These are phyloP conservation scores for Pseudochromis fuscus DNA, from an alignment of 2,797 vertebrate species.

Conservation along the genomic window DNA sequence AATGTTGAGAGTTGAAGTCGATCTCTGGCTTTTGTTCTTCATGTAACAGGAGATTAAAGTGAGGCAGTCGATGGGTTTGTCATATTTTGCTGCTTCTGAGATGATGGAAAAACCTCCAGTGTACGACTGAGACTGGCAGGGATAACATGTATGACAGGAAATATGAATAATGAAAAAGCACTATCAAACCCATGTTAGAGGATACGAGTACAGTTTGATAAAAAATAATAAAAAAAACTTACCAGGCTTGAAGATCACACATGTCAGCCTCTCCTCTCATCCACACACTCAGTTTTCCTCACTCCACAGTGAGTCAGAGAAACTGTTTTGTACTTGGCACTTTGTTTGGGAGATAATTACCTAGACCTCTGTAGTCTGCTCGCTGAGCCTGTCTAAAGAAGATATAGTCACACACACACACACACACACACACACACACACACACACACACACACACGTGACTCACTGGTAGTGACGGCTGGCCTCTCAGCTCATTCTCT, in stretches of 20 bases:
- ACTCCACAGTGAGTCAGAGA: slow-evolving; percentile 7
- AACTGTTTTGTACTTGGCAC: slow-evolving; percentile 48
- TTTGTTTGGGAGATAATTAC: slow-evolving; percentile 67
- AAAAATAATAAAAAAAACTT: neutral
- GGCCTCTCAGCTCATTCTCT: slow-evolving; percentile 97
- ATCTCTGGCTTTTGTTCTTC: neutral
- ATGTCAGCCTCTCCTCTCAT: neutral
- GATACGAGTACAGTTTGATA: too few relatives aligned
- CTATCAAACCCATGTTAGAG: neutral
- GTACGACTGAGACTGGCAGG: too few relatives aligned
- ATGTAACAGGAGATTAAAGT: neutral
- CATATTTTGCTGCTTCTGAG: neutral
- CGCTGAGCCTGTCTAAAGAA: slow-evolving; percentile 42
- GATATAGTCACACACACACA: slow-evolving; percentile 24
- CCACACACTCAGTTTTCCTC: neutral
- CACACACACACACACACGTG: slow-evolving; percentile 19
- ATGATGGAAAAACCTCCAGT: neutral
- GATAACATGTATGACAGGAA: too few relatives aligned
- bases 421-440: slow-evolving; percentile 35
- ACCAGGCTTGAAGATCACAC: slow-evolving; percentile 5
- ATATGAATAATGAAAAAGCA: neutral
- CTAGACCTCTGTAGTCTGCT: slow-evolving; percentile 45
- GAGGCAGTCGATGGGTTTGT: neutral
- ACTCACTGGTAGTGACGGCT: slow-evolving; percentile 95
- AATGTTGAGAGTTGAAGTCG: too few relatives aligned